A percentile compares a stretch with the other conserved stretches of the same genome.
Conservation (phyloP, 2,113 vertebrate genomes). For the Hyperopisus bebe region DNA sequence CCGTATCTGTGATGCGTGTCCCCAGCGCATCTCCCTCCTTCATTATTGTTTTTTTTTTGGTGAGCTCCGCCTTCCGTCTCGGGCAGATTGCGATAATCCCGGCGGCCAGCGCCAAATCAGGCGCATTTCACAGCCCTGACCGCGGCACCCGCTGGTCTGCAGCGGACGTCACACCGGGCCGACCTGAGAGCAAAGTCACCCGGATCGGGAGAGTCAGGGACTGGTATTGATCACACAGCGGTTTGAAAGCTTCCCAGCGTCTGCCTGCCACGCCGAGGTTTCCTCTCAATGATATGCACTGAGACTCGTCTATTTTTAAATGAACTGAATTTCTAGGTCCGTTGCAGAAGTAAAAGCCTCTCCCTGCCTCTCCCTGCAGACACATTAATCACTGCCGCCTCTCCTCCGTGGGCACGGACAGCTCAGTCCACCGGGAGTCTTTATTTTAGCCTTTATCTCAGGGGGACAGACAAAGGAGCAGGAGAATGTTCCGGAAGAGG, state of each 20-base stretch:
- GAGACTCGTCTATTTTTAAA: constrained; percentile 47
- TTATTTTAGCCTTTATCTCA: not conserved
- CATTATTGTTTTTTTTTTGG: constrained; percentile 3
- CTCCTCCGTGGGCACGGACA: constrained; percentile 4
- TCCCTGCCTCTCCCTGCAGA: constrained; percentile 29
- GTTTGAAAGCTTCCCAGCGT: not conserved
- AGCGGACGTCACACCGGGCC: not conserved
- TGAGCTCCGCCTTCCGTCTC: constrained; percentile 27
- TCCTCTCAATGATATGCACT: constrained; percentile 19
- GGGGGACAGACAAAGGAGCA: not conserved
- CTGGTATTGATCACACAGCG: not conserved
- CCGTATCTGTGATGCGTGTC: not conserved
- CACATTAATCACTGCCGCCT: constrained; percentile 42
- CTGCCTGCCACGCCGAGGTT: not conserved
- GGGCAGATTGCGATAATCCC: constrained; percentile 42
- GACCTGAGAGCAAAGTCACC: not conserved
- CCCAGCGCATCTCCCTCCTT: not conserved
- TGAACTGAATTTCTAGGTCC: constrained; percentile 45
- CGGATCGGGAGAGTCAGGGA: not conserved
- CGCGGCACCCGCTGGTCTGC: not conserved
- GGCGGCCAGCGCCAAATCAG: not conserved
- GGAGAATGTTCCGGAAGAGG: not conserved
- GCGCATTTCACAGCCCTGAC: not conserved
- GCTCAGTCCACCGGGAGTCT: not conserved
- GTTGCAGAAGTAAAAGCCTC: constrained; percentile 16